phyloP scores from a whole-genome alignment of 2,797 vertebrate species.

The Hydrocynus forskahlii region DNA sequence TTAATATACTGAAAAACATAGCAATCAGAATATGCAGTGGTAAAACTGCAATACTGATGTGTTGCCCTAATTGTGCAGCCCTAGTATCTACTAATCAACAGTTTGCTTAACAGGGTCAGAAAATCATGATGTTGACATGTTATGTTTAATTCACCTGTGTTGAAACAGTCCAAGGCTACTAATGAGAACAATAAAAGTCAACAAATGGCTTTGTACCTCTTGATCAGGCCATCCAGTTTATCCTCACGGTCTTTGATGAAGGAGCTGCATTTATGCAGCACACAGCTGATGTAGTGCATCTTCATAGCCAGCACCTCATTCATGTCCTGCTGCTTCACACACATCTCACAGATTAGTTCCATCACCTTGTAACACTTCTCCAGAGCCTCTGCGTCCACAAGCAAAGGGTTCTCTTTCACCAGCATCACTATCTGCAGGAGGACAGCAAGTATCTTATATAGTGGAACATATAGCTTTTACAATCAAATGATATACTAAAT shows the following conservation, averaged over 20 bases:
- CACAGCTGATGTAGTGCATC: conserved; percentile 96
- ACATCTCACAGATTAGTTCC: conserved; percentile 96
- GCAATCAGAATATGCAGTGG: no score
- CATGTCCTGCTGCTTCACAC: conserved; percentile 98
- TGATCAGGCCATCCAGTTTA: conserved; percentile 89
- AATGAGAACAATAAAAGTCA: not conserved
- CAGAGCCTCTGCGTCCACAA: conserved; percentile 86
- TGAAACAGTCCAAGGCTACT: not conserved
- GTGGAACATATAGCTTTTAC: no score
- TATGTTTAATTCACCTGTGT: no score
- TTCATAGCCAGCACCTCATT: conserved; percentile 98
- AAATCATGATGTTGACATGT: no score
- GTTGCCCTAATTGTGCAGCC: no score
- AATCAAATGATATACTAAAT: no score
- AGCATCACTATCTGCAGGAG: conserved; percentile 86
- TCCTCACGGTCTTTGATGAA: conserved; percentile 90
- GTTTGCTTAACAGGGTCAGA: no score
- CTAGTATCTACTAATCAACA: no score
- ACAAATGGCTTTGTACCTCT: conserved; percentile 77
- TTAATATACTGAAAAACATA: no score
- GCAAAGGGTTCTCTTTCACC: conserved; percentile 91
- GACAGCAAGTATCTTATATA: not conserved
- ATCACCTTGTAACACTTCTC: conserved; percentile 84
- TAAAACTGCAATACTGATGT: no score
- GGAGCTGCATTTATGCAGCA: conserved; percentile 89